Evolutionary conservation across 2,888 invertebrate genomes (phyloP).

Genomic region (Philopedon plagiatum): DNA sequence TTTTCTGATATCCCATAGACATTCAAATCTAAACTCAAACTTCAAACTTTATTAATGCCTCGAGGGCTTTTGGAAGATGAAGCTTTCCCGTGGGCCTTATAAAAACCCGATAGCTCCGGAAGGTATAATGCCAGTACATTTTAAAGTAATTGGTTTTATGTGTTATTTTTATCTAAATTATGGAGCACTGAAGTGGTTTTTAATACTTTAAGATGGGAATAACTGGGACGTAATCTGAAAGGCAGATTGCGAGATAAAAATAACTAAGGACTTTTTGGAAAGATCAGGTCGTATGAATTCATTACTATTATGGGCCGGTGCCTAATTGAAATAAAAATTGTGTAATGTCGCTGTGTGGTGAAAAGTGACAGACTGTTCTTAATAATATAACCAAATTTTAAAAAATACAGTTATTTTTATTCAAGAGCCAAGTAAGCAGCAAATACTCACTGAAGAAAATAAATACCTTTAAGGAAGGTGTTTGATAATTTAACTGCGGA

Average conservation of each 20-base stretch:
- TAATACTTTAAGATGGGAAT: background rate
- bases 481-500: too few relatives aligned
- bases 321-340: too few relatives aligned
- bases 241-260: slow-evolving; percentile 2
- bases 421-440: too few relatives aligned
- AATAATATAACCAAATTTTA: too few relatives aligned
- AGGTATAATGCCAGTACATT: background rate
- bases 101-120: slow-evolving; percentile 2
- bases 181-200: background rate
- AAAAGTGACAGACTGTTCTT: too few relatives aligned
- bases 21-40: slow-evolving; percentile 19
- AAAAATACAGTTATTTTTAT: too few relatives aligned
- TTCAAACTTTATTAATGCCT: slow-evolving; percentile 20
- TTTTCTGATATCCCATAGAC: background rate
- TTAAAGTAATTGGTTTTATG: slow-evolving; percentile 15
- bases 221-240: background rate
- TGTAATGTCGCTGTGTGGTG: too few relatives aligned
- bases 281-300: background rate
- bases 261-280: background rate
- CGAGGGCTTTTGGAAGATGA: slow-evolving; percentile 3
- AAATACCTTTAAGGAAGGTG: too few relatives aligned
- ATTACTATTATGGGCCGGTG: background rate
- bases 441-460: too few relatives aligned
- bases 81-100: slow-evolving; percentile 9
- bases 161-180: slow-evolving; percentile 15